Evolutionary conservation across 2,888 invertebrate species (phyloP), one percentile per base, ranked within the genome.

Genomic region (Macaria notata): DNA sequence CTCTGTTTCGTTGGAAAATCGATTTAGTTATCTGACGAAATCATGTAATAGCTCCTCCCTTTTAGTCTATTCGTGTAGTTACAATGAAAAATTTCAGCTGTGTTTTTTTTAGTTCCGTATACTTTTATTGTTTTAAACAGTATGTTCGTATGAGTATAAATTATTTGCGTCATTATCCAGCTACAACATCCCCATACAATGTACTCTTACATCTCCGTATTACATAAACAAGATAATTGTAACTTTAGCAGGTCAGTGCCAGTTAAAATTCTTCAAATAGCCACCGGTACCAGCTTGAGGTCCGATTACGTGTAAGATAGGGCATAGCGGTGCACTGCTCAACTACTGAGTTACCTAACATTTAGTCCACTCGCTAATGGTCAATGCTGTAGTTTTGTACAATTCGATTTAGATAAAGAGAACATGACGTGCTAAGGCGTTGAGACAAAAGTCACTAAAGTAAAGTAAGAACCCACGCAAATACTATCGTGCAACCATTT

Each of bases 251-350:
- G 49, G 52, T 56, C 50, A 43, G n/a, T 61, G 57, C 71, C 68
- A 64, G 72, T 70, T 72, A 66, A 72, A 74, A 74, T 74, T 68
- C 73, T 66, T 49, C 51, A 53, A 65, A 57, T 57, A 57, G 57
- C 62, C 66, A 64, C 65, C 65, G 71, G 64, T 65, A 45, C 45
- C 33, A 41, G 46, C 33, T 46, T 45, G 33, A 42, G 45, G 31
- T 9, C 45, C 33, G 57, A 57, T 52, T 57, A 53, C 57, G 45
- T 57, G 52, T 52, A n/a, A 39, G 57, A 57, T 57, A 57, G 45
- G 48, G 39, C 48, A 52, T 53, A 52, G 56, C 52, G 52, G 52
- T 52, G 52, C 50, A 56, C 46, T 44, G 46, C 46, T 39, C 30
- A 52, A 8, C 46, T 42, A 39, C 43, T 41, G 39, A 42, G 44